A percentile compares a stretch with the other conserved stretches of the same genome.
Conservation (phyloP, 2,113 vertebrate genomes). For the Tylochromis polylepis region DNA sequence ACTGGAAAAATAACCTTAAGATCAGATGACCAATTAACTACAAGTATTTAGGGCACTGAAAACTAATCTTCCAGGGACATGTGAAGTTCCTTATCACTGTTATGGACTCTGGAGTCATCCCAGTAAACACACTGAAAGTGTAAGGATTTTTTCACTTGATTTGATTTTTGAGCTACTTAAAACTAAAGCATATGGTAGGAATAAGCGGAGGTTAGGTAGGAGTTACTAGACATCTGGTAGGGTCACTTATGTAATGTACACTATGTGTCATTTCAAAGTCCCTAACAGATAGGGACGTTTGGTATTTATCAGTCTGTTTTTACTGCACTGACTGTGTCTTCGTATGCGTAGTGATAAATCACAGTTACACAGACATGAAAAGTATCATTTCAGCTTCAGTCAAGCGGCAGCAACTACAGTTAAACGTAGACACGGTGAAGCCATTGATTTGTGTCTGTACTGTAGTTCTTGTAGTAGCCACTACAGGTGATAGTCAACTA, state of each 20-base stretch:
- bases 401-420: not conserved
- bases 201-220: not conserved
- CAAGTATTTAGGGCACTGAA: not conserved
- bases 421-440: not conserved
- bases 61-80: not conserved
- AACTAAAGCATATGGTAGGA: not conserved
- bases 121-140: not conserved
- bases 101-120: not conserved
- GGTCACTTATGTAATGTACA: not conserved
- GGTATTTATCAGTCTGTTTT: not conserved
- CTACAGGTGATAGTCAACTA: accelerated
- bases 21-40: not conserved
- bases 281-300: not conserved
- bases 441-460: not conserved
- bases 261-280: not conserved
- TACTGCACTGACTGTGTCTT: not conserved
- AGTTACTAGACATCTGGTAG: not conserved
- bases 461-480: not conserved
- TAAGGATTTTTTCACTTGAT: not conserved
- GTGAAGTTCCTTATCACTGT: not conserved
- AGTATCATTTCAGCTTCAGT: not conserved
- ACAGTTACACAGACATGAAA: not conserved
- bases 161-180: not conserved
- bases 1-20: not conserved
- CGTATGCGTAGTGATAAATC: not conserved